Percentiles rank a stretch among this genome's conserved stretches.
These are phyloP conservation scores for Plectropomus leopardus DNA, from an alignment of 2,113 vertebrate species.

Conservation along the genomic window DNA sequence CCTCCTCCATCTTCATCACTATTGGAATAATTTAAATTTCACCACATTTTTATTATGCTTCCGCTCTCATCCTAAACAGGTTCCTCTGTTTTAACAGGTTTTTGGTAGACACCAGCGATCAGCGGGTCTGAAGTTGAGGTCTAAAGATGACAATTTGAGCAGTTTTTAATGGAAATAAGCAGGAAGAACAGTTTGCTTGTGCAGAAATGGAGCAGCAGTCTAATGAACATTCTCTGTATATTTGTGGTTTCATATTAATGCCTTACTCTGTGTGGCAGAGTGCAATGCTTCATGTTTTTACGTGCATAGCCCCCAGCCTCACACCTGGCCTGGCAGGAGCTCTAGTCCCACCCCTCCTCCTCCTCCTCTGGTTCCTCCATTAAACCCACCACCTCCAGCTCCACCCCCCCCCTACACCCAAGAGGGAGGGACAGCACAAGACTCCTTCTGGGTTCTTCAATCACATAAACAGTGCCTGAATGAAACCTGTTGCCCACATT, in stretches of 20 bases:
- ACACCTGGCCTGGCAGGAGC: slow-evolving; percentile 78
- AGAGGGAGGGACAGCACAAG: slow-evolving; percentile 42
- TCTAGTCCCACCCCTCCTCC: slow-evolving; percentile 54
- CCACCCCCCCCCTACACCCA: slow-evolving; percentile 11
- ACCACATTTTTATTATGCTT: slow-evolving; percentile 35
- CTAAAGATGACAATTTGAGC: slow-evolving; percentile 29
- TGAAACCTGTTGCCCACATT: slow-evolving; percentile 73
- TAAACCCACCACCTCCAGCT: slow-evolving; percentile 28
- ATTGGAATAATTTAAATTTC: slow-evolving; percentile 64
- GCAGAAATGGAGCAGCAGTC: neutral
- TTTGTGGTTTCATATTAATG: slow-evolving; percentile 36
- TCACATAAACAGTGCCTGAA: slow-evolving; percentile 49
- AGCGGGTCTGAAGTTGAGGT: slow-evolving; percentile 21
- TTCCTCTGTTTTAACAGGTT: slow-evolving; percentile 14
- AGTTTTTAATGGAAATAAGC: slow-evolving; percentile 15
- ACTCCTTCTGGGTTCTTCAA: slow-evolving; percentile 46
- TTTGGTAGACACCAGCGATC: slow-evolving; percentile 13
- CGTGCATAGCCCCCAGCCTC: slow-evolving; percentile 79
- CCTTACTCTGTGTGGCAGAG: slow-evolving; percentile 28
- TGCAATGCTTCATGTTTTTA: slow-evolving; percentile 73
- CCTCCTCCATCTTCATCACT: slow-evolving; percentile 53
- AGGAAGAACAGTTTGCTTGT: neutral
- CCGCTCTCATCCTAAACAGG: slow-evolving; percentile 26
- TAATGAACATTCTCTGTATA: slow-evolving; percentile 18
- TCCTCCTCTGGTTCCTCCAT: slow-evolving; percentile 29